A percentile compares a stretch with the other conserved stretches of the same genome.
Evolutionary conservation across 2,888 invertebrate genomes (phyloP).

Genomic region (Bugulina stolonifera): DNA sequence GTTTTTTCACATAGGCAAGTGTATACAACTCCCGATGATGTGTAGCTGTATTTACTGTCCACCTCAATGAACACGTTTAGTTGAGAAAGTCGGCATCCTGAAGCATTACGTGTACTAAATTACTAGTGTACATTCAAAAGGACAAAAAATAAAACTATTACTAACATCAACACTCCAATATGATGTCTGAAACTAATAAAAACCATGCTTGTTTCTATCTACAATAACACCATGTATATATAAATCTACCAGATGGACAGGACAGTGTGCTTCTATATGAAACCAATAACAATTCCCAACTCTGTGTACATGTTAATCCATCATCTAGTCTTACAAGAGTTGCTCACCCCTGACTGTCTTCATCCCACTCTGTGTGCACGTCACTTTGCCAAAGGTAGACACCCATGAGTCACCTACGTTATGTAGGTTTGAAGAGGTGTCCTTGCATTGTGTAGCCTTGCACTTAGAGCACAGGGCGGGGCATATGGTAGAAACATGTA

Average conservation of each 20-base stretch:
- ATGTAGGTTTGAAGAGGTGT: not conserved
- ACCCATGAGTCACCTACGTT: slow-evolving; percentile 15
- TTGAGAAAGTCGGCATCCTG: not conserved
- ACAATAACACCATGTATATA: too few relatives aligned
- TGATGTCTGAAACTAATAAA: too few relatives aligned
- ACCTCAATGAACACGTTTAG: slow-evolving; percentile 15
- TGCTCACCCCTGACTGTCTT: not conserved
- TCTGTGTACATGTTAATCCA: too few relatives aligned
- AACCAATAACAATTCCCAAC: too few relatives aligned
- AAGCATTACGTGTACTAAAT: too few relatives aligned
- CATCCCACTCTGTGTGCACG: not conserved
- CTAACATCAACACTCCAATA: too few relatives aligned
- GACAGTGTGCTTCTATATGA: too few relatives aligned
- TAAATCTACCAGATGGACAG: too few relatives aligned
- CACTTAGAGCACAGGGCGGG: slow-evolving; percentile 8
- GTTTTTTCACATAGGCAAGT: not conserved
- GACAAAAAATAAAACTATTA: too few relatives aligned
- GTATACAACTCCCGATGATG: not conserved
- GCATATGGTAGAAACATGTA: not conserved
- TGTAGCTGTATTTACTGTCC: not conserved
- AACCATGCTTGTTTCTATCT: too few relatives aligned
- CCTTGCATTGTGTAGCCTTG: not conserved
- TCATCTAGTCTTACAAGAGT: too few relatives aligned
- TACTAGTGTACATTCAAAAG: too few relatives aligned
- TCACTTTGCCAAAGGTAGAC: not conserved